Percentiles rank a stretch among this genome's conserved stretches.
phyloP scores from a whole-genome alignment of 2,797 vertebrate species.

The Coregonus suidteri region DNA sequence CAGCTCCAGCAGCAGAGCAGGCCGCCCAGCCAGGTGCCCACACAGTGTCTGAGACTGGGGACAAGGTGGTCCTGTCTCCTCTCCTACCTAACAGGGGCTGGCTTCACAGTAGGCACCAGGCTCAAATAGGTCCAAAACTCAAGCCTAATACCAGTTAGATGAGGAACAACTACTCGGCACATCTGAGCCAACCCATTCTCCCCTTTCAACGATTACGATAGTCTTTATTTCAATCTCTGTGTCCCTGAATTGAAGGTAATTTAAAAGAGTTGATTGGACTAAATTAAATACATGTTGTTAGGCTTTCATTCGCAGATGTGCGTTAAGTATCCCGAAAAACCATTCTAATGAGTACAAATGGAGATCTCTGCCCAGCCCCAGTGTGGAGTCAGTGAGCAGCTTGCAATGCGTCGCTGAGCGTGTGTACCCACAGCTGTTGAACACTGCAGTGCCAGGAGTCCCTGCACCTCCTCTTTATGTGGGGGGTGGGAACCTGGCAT shows the following conservation, averaged over 20 bases:
- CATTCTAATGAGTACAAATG: slow-evolving; percentile 53
- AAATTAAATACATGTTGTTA: slow-evolving; percentile 14
- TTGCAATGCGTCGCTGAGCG: slow-evolving; percentile 66
- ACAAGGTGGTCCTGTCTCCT: slow-evolving; percentile 44
- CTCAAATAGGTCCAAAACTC: neutral
- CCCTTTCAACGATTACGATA: neutral
- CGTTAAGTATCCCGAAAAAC: slow-evolving; percentile 22
- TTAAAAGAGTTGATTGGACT: slow-evolving; percentile 15
- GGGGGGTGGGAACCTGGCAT: slow-evolving; percentile 65
- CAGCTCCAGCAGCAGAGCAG: slow-evolving; percentile 22
- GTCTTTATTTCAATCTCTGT: neutral
- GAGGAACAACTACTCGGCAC: neutral
- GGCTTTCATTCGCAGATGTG: slow-evolving; percentile 12
- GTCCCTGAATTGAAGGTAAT: slow-evolving; percentile 1
- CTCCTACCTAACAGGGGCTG: slow-evolving; percentile 8
- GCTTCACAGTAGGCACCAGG: neutral
- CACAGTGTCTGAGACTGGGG: slow-evolving; percentile 24
- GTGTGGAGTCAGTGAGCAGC: slow-evolving; percentile 61
- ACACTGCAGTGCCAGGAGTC: slow-evolving; percentile 66
- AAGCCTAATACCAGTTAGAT: neutral
- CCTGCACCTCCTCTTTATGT: slow-evolving; percentile 71
- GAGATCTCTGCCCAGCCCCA: slow-evolving; percentile 49
- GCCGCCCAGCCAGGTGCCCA: slow-evolving; percentile 47
- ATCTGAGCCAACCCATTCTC: neutral
- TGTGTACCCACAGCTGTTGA: slow-evolving; percentile 73